phyloP scores from a whole-genome alignment of 2,888 invertebrate species.

The Stratiomys singularior region DNA sequence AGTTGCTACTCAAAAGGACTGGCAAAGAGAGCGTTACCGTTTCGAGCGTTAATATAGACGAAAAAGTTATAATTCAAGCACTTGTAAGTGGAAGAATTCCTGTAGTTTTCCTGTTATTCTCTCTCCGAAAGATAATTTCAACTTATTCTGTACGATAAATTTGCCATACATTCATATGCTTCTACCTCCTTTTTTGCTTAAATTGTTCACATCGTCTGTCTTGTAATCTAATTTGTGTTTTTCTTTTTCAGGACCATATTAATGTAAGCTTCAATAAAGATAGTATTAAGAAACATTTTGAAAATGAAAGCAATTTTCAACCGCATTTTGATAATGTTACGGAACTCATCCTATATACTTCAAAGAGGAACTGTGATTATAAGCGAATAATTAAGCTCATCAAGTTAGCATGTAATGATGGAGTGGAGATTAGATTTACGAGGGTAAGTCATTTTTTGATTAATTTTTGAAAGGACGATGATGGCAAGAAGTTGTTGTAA shows the following conservation, averaged over 20 bases:
- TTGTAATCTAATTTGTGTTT: not conserved
- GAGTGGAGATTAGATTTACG: conserved; percentile 60
- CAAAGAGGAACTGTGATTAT: conserved; percentile 63
- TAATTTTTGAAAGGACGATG: too few relatives aligned
- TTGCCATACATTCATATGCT: too few relatives aligned
- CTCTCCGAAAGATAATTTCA: too few relatives aligned
- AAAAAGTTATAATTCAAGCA: conserved; percentile 62
- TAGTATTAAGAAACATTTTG: conserved; percentile 55
- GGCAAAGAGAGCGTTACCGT: conserved; percentile 58
- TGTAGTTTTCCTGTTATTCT: not conserved
- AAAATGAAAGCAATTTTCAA: conserved; percentile 48
- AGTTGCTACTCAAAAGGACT: conserved; percentile 28
- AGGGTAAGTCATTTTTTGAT: conserved; percentile 58
- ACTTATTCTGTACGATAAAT: too few relatives aligned
- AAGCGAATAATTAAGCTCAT: conserved; percentile 61
- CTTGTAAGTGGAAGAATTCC: conserved; percentile 59
- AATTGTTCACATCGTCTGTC: conserved; percentile 29
- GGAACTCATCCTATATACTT: conserved; percentile 59
- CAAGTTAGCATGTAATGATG: conserved; percentile 58
- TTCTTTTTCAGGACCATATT: conserved; percentile 58
- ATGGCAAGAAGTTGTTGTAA: too few relatives aligned
- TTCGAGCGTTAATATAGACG: conserved; percentile 60
- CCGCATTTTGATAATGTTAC: conserved; percentile 50
- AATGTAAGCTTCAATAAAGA: conserved; percentile 60
- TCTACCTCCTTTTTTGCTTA: not conserved